Evolutionary conservation across 2,888 invertebrate species (phyloP), one percentile per base, ranked within the genome.

Genomic region (Tiliacea citrago): DNA sequence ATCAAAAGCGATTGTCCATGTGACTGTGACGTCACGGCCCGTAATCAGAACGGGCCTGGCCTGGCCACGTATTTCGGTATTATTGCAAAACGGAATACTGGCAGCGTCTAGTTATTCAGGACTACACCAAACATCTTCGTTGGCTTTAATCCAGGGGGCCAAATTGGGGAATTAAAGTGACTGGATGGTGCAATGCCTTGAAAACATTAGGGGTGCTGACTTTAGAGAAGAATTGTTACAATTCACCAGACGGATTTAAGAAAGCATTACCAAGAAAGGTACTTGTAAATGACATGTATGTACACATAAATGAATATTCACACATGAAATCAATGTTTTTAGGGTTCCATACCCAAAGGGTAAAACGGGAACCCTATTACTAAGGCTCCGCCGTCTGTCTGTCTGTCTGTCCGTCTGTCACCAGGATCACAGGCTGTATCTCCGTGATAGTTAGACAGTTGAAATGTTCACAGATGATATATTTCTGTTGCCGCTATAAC

Each of bases 111-210:
- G 94, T 93, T 94, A 94, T 94, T 95, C 93, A 93, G 92, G 91
- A 93, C 92, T 92, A 92, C 92, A 92, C 92, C 93, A 94, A 95
- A 95, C 94, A 95, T 95, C 95, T 95, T 94, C 93, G 90, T 94
- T 95, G 95, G 94, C 94, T 95, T 93, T 93, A 94, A 95, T 95
- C 95, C 96, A 95, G 93, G 90, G 92, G 90, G 87, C 90, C 86
- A 87, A 82, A 81, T 76, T 80, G 60, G 29, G 73, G 91, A 90
- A 67, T 75, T 87, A 89, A 13, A 79, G 35, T 0, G 29, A 29
- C 91, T 93, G 72, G 92, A 95, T 87, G 63, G 51, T 66, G 69
- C 61, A 53, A 8, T 2, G 12, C 0, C 18, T 62, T 42, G 13
- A 39, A 12, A 21, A 47, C 2, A 8, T 29, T 12, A 35, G 7